Evolutionary conservation across 2,113 vertebrate species (phyloP).

Genomic region (Nyctereutes procyonoides): DNA sequence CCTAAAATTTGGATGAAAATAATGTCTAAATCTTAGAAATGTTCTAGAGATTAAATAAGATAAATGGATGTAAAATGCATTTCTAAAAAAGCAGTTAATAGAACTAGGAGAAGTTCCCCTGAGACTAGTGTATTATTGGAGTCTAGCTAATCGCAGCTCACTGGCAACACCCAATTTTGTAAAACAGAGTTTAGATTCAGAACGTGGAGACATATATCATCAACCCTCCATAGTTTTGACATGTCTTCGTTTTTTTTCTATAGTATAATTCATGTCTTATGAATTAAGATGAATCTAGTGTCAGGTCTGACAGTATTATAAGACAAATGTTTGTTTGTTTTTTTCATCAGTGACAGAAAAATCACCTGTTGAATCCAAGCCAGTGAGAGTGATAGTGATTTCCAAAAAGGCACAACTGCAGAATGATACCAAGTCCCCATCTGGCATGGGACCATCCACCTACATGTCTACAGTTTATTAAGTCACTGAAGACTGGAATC

Average conservation of each 20-base stretch:
- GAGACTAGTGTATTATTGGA: background rate
- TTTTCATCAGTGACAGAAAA: slow-evolving; percentile 57
- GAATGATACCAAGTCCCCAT: too few species aligned
- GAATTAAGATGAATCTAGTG: background rate
- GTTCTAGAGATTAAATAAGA: background rate
- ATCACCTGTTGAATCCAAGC: slow-evolving; percentile 79
- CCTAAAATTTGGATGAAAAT: background rate
- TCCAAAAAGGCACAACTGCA: too few species aligned
- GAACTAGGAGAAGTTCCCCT: background rate
- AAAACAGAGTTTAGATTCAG: background rate
- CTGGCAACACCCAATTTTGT: background rate
- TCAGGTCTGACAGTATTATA: background rate
- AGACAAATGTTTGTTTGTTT: background rate
- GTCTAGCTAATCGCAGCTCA: background rate
- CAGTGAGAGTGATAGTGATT: background rate
- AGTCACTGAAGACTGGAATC: background rate
- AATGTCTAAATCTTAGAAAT: background rate
- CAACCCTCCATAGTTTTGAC: background rate
- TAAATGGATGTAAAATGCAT: background rate
- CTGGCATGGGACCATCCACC: too few species aligned
- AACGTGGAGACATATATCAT: background rate
- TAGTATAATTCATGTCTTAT: background rate
- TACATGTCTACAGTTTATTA: too few species aligned
- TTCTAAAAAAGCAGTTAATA: background rate
- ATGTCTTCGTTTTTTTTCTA: background rate